Conservation (phyloP, 2,888 invertebrate species). For the Ashinkailepas kermadecensis region DNA sequence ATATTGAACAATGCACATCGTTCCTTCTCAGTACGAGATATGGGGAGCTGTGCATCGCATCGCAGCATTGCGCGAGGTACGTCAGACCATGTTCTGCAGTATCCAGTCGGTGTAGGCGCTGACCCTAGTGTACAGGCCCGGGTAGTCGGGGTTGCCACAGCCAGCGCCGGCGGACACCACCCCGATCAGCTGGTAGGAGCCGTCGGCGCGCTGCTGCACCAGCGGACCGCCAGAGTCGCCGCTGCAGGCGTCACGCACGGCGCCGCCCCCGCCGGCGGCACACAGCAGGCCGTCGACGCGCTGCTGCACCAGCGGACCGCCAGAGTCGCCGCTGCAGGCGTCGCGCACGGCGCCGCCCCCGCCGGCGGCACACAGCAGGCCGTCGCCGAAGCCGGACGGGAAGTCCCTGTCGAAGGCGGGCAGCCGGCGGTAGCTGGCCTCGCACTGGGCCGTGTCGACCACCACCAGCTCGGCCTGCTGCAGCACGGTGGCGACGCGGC, state of each 20-base stretch:
- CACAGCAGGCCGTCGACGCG: not conserved
- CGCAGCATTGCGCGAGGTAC: too few relatives aligned
- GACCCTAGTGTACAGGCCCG: not conserved
- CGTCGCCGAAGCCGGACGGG: slow-evolving; percentile 26
- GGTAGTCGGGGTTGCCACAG: not conserved
- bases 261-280: slow-evolving; percentile 25
- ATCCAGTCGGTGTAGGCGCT: not conserved
- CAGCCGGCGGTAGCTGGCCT: slow-evolving; percentile 28
- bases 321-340: slow-evolving; percentile 7
- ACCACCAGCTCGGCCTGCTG: slow-evolving; percentile 45
- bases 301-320: not conserved
- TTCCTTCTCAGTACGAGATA: too few relatives aligned
- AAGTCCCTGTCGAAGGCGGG: slow-evolving; percentile 29
- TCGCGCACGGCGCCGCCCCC: slow-evolving; percentile 15
- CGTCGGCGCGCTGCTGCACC: not conserved
- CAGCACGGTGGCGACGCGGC: slow-evolving; percentile 45
- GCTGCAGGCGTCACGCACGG: not conserved
- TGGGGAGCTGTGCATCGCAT: too few relatives aligned
- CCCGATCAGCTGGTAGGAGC: not conserved
- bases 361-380: slow-evolving; percentile 26
- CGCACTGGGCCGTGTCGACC: slow-evolving; percentile 33
- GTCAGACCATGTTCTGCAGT: too few relatives aligned
- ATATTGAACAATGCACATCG: too few relatives aligned
- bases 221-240: not conserved
- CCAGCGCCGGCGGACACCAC: not conserved